Conservation (phyloP, 1,140 invertebrate species). For the Uloborus diversus region DNA sequence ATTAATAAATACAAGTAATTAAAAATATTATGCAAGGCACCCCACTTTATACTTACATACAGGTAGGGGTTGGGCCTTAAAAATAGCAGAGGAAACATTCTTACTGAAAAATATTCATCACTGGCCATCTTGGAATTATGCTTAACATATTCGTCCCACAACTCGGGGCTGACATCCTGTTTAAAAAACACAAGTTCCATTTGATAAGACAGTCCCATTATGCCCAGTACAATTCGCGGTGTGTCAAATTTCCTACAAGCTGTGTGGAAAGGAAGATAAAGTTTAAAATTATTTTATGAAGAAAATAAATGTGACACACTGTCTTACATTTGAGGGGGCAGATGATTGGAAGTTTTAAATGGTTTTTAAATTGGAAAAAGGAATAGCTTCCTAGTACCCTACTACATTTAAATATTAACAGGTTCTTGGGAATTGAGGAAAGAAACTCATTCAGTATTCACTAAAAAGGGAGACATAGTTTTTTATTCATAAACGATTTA, state of each 20-base stretch:
- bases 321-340: no score
- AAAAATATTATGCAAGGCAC: conserved; percentile 9
- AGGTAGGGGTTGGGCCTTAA: conserved; percentile 21
- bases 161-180: conserved; percentile 70
- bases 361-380: no score
- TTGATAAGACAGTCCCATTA: conserved; percentile 62
- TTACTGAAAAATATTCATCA: conserved; percentile 62
- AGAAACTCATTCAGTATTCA: no score
- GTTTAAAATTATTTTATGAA: no score
- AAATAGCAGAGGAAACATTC: conserved; percentile 53
- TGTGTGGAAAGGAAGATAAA: neutral
- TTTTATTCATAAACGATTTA: no score
- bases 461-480: no score
- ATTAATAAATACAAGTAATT: no score
- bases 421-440: no score
- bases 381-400: no score
- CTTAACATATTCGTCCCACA: conserved; percentile 66
- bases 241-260: conserved; percentile 63
- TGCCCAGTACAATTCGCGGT: conserved; percentile 64
- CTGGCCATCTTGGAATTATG: conserved; percentile 64
- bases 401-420: no score
- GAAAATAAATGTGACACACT: no score
- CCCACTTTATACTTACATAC: conserved; percentile 48
- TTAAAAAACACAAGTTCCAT: conserved; percentile 62
- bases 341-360: no score